Conservation (phyloP, 2,113 vertebrate genomes). For the Chelonoidis abingdonii region DNA sequence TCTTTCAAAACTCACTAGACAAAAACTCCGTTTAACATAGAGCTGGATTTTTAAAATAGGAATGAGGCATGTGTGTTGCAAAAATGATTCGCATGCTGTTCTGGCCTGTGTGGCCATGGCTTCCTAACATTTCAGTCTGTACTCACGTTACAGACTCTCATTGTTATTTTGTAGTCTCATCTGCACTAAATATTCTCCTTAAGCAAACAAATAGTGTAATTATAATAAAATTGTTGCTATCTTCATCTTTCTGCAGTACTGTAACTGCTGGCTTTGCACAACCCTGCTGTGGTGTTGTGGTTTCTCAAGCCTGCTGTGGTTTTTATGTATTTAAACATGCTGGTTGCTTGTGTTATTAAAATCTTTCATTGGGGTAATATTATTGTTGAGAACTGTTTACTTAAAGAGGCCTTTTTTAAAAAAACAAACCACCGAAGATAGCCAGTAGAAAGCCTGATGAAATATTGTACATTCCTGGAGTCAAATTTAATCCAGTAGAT, state of each 20-base stretch:
- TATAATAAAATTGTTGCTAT: slow-evolving; percentile 47
- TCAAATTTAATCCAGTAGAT: neutral
- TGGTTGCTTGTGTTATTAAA: slow-evolving; percentile 62
- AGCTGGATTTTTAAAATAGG: neutral
- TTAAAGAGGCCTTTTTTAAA: slow-evolving; percentile 43
- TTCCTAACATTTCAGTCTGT: neutral
- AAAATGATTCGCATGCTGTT: neutral
- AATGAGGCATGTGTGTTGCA: neutral
- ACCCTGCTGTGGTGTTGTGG: slow-evolving; percentile 45
- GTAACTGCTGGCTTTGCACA: slow-evolving; percentile 15
- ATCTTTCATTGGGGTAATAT: slow-evolving; percentile 59
- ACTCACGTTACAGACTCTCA: slow-evolving; percentile 3
- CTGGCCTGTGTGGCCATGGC: neutral
- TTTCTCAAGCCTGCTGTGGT: slow-evolving; percentile 51
- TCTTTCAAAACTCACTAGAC: slow-evolving; percentile 27
- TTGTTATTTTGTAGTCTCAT: neutral
- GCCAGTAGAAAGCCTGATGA: slow-evolving; percentile 24
- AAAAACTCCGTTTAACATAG: neutral
- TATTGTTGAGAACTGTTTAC: slow-evolving; percentile 50
- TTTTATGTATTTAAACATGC: slow-evolving; percentile 61
- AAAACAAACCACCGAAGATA: slow-evolving; percentile 14
- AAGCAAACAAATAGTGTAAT: slow-evolving; percentile 49
- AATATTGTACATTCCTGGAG: slow-evolving; percentile 8
- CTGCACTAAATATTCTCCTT: slow-evolving; percentile 29
- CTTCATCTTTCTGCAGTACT: neutral